Evolutionary conservation across 2,797 vertebrate species (phyloP).

Genomic region (Acropternis orthonyx): DNA sequence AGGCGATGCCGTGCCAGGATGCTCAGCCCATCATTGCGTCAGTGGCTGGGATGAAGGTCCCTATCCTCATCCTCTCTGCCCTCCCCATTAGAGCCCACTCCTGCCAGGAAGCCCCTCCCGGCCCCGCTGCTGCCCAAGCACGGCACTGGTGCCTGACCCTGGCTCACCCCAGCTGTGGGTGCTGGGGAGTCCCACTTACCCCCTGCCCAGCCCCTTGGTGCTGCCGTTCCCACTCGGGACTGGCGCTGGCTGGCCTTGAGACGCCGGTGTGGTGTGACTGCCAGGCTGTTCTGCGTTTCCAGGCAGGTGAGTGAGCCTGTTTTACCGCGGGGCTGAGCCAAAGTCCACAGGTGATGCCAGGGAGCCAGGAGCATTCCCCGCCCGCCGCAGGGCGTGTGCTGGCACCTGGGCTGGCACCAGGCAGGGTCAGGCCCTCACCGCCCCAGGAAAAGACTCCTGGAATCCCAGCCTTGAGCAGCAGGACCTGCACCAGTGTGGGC

Average conservation of each 20-base stretch:
- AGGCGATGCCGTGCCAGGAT: neutral
- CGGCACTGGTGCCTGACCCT: accelerated
- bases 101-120: accelerated
- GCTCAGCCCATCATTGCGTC: accelerated
- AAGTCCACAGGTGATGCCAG: constrained; percentile 38
- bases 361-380: neutral
- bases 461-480: neutral
- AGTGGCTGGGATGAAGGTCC: neutral
- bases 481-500: neutral
- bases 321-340: neutral
- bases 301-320: neutral
- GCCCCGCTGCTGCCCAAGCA: accelerated
- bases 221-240: accelerated
- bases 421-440: neutral
- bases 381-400: neutral
- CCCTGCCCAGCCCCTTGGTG: neutral
- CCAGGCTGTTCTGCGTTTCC: neutral
- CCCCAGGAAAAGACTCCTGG: neutral
- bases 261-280: accelerated
- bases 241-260: neutral
- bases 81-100: accelerated
- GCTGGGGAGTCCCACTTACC: neutral
- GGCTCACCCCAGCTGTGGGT: accelerated
- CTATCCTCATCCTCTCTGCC: neutral
- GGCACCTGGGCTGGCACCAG: neutral